Base-by-base conservation (phyloP, 1,140 invertebrate species). In the Papilio glaucus region DNA sequence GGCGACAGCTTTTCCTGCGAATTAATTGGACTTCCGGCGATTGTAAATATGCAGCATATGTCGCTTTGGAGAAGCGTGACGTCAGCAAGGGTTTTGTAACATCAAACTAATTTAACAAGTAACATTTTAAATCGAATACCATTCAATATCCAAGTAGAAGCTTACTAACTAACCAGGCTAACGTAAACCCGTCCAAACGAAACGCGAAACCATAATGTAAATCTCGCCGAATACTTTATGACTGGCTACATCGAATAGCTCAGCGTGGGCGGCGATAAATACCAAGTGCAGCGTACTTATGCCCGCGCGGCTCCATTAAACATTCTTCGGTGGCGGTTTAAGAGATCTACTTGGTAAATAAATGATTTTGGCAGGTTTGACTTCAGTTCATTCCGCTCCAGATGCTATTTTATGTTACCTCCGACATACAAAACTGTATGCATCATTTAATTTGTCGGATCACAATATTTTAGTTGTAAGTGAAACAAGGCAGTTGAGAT, bases 151-250 rank as follows among this genome's bases (percentile, higher is more conserved):
- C n/a, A n/a, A n/a, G n/a, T n/a, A n/a, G n/a, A n/a, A n/a, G n/a
- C n/a, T n/a, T 39, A 6, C 8, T 8, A 39, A 39, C 38, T 39
- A 12, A 49, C 45, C 45, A 49, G 45, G 8, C 45, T 49, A 49
- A 49, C 45, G 21, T 49, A 49, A 49, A 18, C n/a, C 18, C 8
- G 5, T 49, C 6, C 49, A 57, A 24, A 41, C 39, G 39, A 57
- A 57, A 10, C 49, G 10, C 4, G 21, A 57, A 24, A 57, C 21
- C 49, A 21, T 57, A 57, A 26, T 57, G 21, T 57, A 57, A 57
- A 57, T 57, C 49, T 57, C 21, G 49, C 24, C 7, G 49, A 57
- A 57, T 57, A 57, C 49, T 57, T 57, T 57, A 57, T 57, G 21
- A 57, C 10, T 26, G 18, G 21, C 18, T 12, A 57, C 49, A 57